Evolutionary conservation across 2,888 invertebrate genomes (phyloP), one percentile per base, ranked within the genome.

Genomic region (Euzophera pinguis): DNA sequence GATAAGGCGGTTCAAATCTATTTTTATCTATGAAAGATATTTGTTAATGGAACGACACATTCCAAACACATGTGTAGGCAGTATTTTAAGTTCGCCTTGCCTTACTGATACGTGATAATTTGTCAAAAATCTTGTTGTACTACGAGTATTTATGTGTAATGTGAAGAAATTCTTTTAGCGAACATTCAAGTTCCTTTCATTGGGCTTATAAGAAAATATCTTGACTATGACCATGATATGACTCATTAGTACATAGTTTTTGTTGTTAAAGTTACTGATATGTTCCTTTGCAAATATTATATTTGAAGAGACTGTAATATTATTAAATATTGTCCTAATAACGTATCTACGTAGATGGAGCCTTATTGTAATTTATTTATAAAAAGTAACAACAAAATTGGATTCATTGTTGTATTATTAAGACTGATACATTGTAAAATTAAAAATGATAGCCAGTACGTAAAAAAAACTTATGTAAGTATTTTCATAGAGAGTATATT

Each of bases 401-500:
- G 60, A 61, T 64, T 68, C 64, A 66, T 73, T 78, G 71, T 75
- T 82, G 72, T 81, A 68, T n/a, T 65, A 70, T 74, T 78, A 84
- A 89, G 89, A 90, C 89, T 90, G 89, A 89, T 81, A 78, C 64
- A 78, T 66, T 72, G 73, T 72, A 73, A 78, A 71, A 68, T 64
- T 69, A 68, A 70, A 63, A 70, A 72, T 70, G 68, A 74, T 78
- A 73, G 85, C 84, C 85, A 86, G 86, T 86, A 87, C 83, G 77
- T 76, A 72, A 70, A 72, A 63, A 54, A 64, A 63, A 67, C 62
- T 71, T 75, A 72, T 73, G 74, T 75, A 73, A 80, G 78, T 87
- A 87, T 88, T 86, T 87, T 88, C 81, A 75, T 86, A 88, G 83
- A 88, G 83, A 81, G 77, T 80, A 78, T 85, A 82, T 75, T 81